phyloP scores from a whole-genome alignment of 2,888 invertebrate genomes.

The Celastrina argiolus region DNA sequence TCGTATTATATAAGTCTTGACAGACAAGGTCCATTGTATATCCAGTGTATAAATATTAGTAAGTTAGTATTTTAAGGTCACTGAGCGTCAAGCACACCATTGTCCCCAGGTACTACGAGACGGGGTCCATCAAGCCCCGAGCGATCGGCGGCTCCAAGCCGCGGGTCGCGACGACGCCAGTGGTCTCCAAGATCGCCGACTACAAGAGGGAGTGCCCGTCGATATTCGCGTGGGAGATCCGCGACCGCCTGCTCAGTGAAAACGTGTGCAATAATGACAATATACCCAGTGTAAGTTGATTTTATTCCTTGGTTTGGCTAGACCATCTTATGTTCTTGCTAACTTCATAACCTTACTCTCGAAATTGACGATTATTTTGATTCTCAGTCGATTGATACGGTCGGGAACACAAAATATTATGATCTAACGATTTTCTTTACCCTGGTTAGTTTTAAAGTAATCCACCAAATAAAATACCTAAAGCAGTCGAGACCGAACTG shows the following conservation, averaged over 20 bases:
- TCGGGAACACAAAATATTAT: too few species aligned
- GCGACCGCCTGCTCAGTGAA: constrained; percentile 94
- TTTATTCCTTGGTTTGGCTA: neutral
- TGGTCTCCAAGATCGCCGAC: constrained; percentile 96
- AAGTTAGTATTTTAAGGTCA: neutral
- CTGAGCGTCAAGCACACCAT: constrained; percentile 43
- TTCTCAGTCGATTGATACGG: too few species aligned
- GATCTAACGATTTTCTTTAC: too few species aligned
- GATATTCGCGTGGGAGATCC: constrained; percentile 99
- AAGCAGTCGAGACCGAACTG: too few species aligned
- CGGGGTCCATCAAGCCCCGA: constrained; percentile 97
- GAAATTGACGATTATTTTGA: too few species aligned
- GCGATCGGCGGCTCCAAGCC: constrained; percentile 99
- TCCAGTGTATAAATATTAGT: too few species aligned
- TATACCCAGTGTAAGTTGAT: constrained; percentile 95
- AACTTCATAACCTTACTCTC: too few species aligned
- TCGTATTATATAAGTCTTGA: too few species aligned
- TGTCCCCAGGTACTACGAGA: constrained; percentile 94
- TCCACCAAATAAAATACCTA: too few species aligned
- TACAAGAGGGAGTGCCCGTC: constrained; percentile 98
- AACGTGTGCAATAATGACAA: constrained; percentile 98
- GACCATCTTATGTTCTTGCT: too few species aligned
- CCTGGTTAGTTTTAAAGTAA: too few species aligned
- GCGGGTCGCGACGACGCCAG: constrained; percentile 94
- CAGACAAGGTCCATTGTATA: too few species aligned